Evolutionary conservation across 2,113 vertebrate species (phyloP), one percentile per base, ranked within the genome.

Genomic region (Macrotus californicus): DNA sequence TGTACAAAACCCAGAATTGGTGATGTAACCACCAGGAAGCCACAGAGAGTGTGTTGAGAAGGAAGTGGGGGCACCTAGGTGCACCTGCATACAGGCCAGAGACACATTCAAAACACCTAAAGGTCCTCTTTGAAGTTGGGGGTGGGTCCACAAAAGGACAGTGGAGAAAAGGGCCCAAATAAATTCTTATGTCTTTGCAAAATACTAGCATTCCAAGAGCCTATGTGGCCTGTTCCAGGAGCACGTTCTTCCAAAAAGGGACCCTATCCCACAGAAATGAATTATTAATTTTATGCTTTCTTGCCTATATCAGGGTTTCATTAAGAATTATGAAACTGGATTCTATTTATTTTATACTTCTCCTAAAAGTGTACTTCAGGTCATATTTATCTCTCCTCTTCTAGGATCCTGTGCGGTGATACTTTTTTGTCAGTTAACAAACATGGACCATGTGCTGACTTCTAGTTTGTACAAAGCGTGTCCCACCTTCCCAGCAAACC

Each of bases 171-270:
- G 16, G 56, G n/a, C 6, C 29, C 89, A 50, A 46, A 41, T 89
- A 88, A 75, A 95, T 86, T 64, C 95, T 73, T 9, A 41, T 66
- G 18, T 70, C 54, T 94, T 73, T 31, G 7, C 36, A 80, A 93
- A 89, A 70, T 36, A 85, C 1, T 85, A 43, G 67, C 22, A 77
- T 93, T 56, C 39, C 21, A 80, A 88, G 26, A 79, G 41, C 19
- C 34, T 18, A 56, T 52, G 19, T 77, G 24, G 92, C 31, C 34
- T 93, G 13, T n/a, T 16, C 24, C 39, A 81, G 52, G 48, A 64
- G 22, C 43, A 54, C 15, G 1, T 64, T 81, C 66, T 64, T 90
- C 36, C 76, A 61, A 34, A 91, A 85, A 94, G 41, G 13, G 83
- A 39, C 13, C 2, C 69, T 59, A 3, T 1, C 64, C n/a, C 92